phyloP scores from a whole-genome alignment of 2,797 vertebrate genomes.

The Hippocampus kuda region DNA sequence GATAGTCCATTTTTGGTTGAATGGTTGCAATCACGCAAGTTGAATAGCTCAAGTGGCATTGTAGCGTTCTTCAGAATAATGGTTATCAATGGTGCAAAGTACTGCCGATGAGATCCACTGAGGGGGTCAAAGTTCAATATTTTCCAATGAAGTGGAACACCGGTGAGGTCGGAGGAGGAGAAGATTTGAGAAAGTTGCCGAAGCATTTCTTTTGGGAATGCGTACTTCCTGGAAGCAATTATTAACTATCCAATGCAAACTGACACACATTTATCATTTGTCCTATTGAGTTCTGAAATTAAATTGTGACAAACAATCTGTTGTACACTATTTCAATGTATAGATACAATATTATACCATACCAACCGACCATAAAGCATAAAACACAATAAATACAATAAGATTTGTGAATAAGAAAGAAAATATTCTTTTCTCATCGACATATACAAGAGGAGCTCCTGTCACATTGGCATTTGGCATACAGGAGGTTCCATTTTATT shows the following conservation, averaged over 20 bases:
- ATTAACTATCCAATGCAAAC: background rate
- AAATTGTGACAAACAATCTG: background rate
- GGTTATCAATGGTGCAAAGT: constrained; percentile 18
- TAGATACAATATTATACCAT: too few species aligned
- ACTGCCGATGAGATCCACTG: constrained; percentile 9
- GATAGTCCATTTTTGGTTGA: constrained; percentile 21
- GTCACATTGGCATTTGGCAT: too few species aligned
- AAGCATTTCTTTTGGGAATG: background rate
- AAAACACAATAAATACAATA: too few species aligned
- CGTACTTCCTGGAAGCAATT: background rate
- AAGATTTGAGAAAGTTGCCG: background rate
- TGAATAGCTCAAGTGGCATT: constrained; percentile 19
- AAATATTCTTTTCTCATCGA: too few species aligned
- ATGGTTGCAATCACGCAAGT: constrained; percentile 19
- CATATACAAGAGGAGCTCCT: too few species aligned
- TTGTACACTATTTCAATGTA: background rate
- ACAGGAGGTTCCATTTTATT: too few species aligned
- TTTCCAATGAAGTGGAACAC: constrained; percentile 3
- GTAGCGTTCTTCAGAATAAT: constrained; percentile 14
- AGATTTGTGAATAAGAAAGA: too few species aligned
- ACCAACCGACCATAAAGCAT: too few species aligned
- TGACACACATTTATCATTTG: background rate
- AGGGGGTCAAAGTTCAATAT: constrained; percentile 30
- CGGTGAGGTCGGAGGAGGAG: background rate
- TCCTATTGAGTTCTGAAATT: background rate